Base-by-base conservation (phyloP, 2,888 invertebrate genomes). In the Chelonus formosanus region DNA sequence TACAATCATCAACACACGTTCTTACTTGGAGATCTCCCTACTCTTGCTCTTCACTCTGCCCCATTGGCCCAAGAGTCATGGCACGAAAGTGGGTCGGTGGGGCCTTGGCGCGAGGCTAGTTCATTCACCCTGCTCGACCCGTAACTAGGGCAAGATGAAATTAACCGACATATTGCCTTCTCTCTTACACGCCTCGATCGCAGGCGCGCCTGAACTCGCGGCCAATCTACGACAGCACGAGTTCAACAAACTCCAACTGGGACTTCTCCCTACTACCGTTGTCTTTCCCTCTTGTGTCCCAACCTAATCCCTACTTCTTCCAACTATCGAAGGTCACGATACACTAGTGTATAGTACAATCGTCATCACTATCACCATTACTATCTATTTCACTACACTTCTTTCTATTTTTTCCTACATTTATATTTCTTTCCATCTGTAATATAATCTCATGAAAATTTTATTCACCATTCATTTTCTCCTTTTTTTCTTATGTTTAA, bases 61-160 rank as follows among this genome's bases (percentile, higher is more conserved):
- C 57, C 65, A 70, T 50, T 59, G 62, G 65, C 57, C 64, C 55
- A 63, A 67, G 65, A 66, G 63, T 69, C 70, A 70, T 70, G 68
- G 69, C 74, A 78, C 74, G 78, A 82, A 84, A 82, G 81, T 83
- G 80, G 84, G 81, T 80, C 82, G 81, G 74, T 75, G 77, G 80
- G 77, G 80, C 84, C 85, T 84, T 80, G 83, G 77, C 77, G 79
- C 82, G 86, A 87, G 87, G 85, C 86, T 88, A 87, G 88, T 87
- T 85, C 88, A 86, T 87, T 88, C 87, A 88, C 87, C 88, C 86
- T 82, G 80, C 80, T 81, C 81, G 81, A 82, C 81, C 83, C 83
- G 86, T 87, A 88, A 88, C 88, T 88, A 86, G 88, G 88, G 87
- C 88, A 88, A 87, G 87, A 88, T 88, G 87, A 87, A 88, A 88